Percentiles rank a stretch among this genome's conserved stretches.
These are phyloP conservation scores for Trididemnum clinides DNA, from an alignment of 23 tunicate species.

Conservation along the genomic window DNA sequence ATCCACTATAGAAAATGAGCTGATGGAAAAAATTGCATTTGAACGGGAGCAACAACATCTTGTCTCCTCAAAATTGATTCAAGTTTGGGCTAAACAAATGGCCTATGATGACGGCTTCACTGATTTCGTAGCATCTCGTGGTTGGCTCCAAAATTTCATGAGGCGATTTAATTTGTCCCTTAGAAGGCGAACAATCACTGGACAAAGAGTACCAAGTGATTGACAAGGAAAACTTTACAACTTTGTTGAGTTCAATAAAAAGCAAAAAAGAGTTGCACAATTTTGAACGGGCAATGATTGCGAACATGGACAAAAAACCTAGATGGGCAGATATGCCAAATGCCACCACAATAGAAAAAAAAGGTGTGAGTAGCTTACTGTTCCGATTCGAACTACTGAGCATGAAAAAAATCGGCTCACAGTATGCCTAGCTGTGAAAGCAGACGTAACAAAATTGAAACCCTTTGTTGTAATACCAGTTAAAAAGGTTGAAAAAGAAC, in stretches of 20 bases:
- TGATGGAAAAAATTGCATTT: slow-evolving; percentile 43
- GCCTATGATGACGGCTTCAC: slow-evolving; percentile 28
- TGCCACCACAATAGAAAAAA: neutral
- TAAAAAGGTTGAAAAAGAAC: neutral
- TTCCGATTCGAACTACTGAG: neutral
- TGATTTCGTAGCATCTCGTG: slow-evolving; percentile 41
- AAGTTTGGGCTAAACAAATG: slow-evolving; percentile 37
- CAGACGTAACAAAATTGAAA: neutral
- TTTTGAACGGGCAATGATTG: neutral
- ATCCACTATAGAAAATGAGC: too few species aligned
- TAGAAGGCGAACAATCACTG: too few species aligned
- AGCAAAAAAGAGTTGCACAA: too few species aligned
- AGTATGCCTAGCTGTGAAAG: neutral
- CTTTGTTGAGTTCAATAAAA: neutral
- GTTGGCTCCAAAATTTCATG: slow-evolving; percentile 29
- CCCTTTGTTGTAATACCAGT: neutral
- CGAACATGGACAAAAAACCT: neutral
- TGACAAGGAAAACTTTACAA: neutral
- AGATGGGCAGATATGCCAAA: slow-evolving; percentile 28
- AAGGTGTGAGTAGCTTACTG: neutral
- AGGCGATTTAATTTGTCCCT: slow-evolving; percentile 22
- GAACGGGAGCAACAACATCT: slow-evolving; percentile 46
- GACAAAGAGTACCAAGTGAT: slow-evolving; percentile 17
- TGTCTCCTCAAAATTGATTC: slow-evolving; percentile 55
- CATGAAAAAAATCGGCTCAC: neutral